Conservation (phyloP, 2,113 vertebrate genomes). For the Eurystomus gularis region DNA sequence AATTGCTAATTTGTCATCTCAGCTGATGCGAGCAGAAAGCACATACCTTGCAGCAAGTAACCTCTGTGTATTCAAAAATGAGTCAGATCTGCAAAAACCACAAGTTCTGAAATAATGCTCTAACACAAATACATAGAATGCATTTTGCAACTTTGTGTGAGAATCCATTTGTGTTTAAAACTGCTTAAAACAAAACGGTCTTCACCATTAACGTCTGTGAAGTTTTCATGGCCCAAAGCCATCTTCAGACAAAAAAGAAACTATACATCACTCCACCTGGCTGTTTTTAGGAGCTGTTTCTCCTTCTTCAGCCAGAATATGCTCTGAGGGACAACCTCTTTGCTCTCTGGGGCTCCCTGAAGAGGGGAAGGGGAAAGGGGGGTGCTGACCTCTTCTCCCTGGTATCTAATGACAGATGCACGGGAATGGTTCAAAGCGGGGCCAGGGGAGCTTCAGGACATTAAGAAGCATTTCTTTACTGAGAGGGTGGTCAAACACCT, state of each 20-base stretch:
- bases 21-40: not conserved
- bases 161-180: not conserved
- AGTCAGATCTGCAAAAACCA: accelerated
- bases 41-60: not conserved
- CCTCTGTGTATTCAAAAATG: not conserved
- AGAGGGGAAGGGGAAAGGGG: not conserved
- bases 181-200: not conserved
- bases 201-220: not conserved
- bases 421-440: not conserved
- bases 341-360: not conserved
- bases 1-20: not conserved
- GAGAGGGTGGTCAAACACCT: not conserved
- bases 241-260: not conserved
- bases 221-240: not conserved
- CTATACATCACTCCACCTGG: not conserved
- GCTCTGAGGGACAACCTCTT: not conserved
- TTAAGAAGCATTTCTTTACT: not conserved
- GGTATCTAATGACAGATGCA: accelerated
- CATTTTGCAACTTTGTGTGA: not conserved
- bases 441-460: accelerated
- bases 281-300: not conserved
- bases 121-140: not conserved
- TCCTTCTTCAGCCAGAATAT: not conserved
- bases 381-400: not conserved
- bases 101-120: not conserved